Base-by-base conservation (phyloP, 2,113 vertebrate genomes). In the Pantherophis guttatus region DNA sequence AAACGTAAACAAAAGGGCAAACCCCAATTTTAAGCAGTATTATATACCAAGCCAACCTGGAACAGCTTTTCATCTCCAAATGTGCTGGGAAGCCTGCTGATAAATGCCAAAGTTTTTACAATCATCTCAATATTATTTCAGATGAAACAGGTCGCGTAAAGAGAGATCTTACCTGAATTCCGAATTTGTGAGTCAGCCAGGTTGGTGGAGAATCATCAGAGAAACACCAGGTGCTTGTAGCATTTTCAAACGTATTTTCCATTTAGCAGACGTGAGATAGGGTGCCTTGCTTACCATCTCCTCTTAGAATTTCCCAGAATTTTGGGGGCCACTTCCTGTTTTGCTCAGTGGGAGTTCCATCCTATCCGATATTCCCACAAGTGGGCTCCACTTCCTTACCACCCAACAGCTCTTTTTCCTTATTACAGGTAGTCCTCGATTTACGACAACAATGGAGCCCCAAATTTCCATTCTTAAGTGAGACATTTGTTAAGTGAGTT, bases 131-230 rank as follows among this genome's bases (percentile, higher is more conserved):
- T 15, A 44, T 52, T 33, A 17, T 70, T 23, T 52, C 57, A 21
- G 90, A 2, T 33, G 87, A 58, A 62, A 89, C 0, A 59, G 57
- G 75, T 53, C 57, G 50, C 2, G 7, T 75, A 85, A 53, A 44
- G 3, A n/a, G 86, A 48, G 86, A 94, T 7, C 95, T 3, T 96
- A 96, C 96, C 96, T 97, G 95, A 58, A 53, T 75, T 92, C 93
- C 2, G 86, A 33, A 86, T 91, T 39, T 57, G 88, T 0, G 87
- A 85, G 65, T 91, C 95, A 48, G 53, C 53, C 53, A 23, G 11
- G 59, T 62, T 58, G 24, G 39, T 87, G 93, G 75, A 0, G 44
- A 11, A 89, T 48, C 57, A 86, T 55, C 85, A 90, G 89, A 70
- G n/a, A 91, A 93, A 10, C 58, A n/a, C 24, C 44, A 62, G 52